Evolutionary conservation across 2,113 vertebrate genomes (phyloP).

Genomic region (Mus spicilegus): DNA sequence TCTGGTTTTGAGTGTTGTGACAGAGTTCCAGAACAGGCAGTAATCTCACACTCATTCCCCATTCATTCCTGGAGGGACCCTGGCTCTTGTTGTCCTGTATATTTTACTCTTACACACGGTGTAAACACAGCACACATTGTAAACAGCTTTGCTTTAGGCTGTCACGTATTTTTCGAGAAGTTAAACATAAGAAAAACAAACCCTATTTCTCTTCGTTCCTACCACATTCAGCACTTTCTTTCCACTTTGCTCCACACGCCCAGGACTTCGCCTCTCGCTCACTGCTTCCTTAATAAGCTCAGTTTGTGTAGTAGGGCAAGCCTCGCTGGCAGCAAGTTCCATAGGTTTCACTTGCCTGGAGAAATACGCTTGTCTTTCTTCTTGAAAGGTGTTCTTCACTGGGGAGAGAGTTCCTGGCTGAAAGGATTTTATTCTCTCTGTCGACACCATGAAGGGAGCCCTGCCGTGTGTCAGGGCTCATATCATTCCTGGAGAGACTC

Average conservation of each 20-base stretch:
- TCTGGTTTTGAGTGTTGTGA: not conserved
- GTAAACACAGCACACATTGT: not conserved
- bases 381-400: slow-evolving; percentile 1
- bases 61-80: not conserved
- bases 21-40: not conserved
- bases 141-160: not conserved
- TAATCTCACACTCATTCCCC: not conserved
- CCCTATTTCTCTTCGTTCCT: not conserved
- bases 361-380: not conserved
- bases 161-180: not conserved
- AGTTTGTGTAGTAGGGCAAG: not conserved
- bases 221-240: not conserved
- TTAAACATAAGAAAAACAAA: not conserved
- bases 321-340: not conserved
- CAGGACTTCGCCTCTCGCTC: not conserved
- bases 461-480: not conserved
- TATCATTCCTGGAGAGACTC: not conserved
- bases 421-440: not conserved
- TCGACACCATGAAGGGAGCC: not conserved
- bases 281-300: not conserved
- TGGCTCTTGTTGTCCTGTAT: not conserved
- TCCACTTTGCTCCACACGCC: not conserved
- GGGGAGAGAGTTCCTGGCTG: not conserved
- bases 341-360: not conserved
- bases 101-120: not conserved